Evolutionary conservation across 1,140 invertebrate species (phyloP).

Genomic region (Brachionus koreanus): DNA sequence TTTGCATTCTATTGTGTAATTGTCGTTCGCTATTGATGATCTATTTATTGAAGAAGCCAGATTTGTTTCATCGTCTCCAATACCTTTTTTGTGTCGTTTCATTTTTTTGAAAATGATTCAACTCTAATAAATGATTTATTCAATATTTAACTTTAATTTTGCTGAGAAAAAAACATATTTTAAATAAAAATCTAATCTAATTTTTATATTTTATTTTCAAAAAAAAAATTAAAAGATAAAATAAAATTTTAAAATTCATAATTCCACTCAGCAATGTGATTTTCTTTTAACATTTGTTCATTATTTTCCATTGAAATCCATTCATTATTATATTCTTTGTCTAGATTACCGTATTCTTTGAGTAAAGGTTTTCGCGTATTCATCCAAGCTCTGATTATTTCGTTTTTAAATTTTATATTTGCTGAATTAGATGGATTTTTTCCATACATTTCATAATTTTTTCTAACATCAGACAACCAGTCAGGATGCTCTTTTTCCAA

Average conservation of each 20-base stretch:
- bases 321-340: background rate
- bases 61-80: background rate
- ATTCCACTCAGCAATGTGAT: background rate
- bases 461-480: background rate
- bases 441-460: background rate
- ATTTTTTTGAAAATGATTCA: background rate
- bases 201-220: background rate
- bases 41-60: background rate
- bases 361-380: background rate
- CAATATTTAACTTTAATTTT: background rate
- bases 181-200: background rate
- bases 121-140: background rate
- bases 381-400: slow-evolving; percentile 10
- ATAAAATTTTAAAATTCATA: background rate
- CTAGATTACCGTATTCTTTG: background rate
- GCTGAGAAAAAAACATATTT: background rate
- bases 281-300: background rate
- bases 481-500: background rate
- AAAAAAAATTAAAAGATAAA: too few species aligned
- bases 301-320: background rate
- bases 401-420: background rate
- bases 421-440: background rate
- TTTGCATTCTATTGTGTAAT: background rate
- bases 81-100: slow-evolving; percentile 17
- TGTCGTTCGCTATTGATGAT: background rate